Conservation (phyloP, 2,113 vertebrate genomes). For the Peromyscus maniculatus region DNA sequence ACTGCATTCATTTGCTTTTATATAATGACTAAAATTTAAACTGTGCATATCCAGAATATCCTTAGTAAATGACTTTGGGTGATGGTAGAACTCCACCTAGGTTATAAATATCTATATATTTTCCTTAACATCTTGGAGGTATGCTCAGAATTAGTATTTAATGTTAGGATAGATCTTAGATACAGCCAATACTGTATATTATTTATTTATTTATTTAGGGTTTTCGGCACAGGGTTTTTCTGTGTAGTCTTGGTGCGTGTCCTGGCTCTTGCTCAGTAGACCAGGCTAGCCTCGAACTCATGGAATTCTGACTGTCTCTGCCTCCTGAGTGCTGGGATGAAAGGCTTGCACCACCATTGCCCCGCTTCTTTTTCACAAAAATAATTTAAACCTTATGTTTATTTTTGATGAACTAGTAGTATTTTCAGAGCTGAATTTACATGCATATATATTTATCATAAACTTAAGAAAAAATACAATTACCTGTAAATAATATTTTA, state of each 20-base stretch:
- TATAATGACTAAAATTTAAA: neutral
- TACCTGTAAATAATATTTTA: neutral
- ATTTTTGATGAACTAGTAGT: neutral
- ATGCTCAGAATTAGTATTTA: neutral
- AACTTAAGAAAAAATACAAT: neutral
- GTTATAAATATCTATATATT: neutral
- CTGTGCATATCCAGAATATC: neutral
- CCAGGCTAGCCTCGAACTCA: no score
- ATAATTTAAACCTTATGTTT: conserved; percentile 31
- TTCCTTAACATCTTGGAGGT: neutral
- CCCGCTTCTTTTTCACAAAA: neutral
- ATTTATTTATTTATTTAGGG: no score
- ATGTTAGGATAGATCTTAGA: neutral
- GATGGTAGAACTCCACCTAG: rapidly evolving
- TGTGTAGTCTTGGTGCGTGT: no score
- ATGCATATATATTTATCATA: neutral
- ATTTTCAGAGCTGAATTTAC: neutral
- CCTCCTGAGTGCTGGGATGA: no score
- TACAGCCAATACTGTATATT: neutral
- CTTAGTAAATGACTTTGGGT: neutral
- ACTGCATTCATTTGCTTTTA: neutral
- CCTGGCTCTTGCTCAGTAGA: no score
- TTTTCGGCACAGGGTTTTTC: no score
- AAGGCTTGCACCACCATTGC: no score
- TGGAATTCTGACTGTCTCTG: no score